Conservation (phyloP, 2,888 invertebrate species). For the Magallana nippona region DNA sequence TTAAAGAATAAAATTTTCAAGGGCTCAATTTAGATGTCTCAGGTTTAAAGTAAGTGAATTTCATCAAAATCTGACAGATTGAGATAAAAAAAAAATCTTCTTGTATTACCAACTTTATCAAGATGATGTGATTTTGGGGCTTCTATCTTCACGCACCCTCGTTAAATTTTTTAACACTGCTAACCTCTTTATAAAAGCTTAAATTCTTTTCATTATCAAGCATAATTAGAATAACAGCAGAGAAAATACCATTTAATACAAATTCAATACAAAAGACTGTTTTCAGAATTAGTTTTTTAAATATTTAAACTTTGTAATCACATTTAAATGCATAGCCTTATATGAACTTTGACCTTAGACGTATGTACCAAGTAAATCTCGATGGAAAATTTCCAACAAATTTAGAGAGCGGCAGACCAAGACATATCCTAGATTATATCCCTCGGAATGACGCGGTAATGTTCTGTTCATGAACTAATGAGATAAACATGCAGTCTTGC, state of each 20-base stretch:
- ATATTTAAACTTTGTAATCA: conserved; percentile 18
- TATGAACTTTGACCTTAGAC: conserved; percentile 30
- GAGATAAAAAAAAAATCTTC: neutral
- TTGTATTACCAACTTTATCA: conserved; percentile 20
- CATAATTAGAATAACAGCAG: too few species aligned
- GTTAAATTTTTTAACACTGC: neutral
- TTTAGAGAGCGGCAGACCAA: conserved; percentile 19
- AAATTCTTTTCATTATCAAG: too few species aligned
- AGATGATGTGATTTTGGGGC: neutral
- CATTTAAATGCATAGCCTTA: conserved; percentile 35
- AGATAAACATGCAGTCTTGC: conserved; percentile 35
- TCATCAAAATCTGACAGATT: neutral
- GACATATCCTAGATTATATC: conserved; percentile 33
- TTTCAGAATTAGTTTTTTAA: neutral
- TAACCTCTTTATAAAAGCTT: too few species aligned
- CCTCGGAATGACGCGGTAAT: conserved; percentile 4
- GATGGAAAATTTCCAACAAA: conserved; percentile 32
- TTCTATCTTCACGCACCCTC: neutral
- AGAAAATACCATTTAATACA: too few species aligned
- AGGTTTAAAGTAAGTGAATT: conserved; percentile 13
- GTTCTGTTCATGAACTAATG: conserved; percentile 2
- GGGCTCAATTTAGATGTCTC: conserved; percentile 1
- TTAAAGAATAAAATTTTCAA: conserved; percentile 13
- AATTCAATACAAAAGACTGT: too few species aligned
- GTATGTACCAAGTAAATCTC: conserved; percentile 26